Evolutionary conservation across 2,888 invertebrate genomes (phyloP).

Genomic region (Melanotus villosus): DNA sequence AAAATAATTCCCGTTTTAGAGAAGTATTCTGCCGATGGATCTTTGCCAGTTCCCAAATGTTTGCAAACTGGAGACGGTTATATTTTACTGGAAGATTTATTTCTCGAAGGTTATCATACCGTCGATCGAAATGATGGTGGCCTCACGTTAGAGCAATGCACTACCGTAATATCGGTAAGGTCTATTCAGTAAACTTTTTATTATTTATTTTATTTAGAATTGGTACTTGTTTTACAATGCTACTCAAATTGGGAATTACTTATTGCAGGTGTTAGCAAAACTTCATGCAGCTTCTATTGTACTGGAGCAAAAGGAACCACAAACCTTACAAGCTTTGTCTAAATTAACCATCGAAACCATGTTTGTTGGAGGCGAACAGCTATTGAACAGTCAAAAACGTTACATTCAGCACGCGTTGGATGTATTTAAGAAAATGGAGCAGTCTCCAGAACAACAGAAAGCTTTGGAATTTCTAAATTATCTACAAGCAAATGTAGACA

Average conservation of each 20-base stretch:
- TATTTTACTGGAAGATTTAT: neutral
- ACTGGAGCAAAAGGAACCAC: slow-evolving; percentile 39
- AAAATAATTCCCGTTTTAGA: neutral
- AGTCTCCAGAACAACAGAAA: neutral
- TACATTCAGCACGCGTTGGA: neutral
- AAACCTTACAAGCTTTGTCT: slow-evolving; percentile 5
- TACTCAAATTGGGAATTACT: too few relatives aligned
- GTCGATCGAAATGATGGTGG: neutral
- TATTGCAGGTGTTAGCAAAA: slow-evolving; percentile 49
- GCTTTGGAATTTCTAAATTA: neutral
- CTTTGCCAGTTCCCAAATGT: neutral
- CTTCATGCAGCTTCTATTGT: slow-evolving; percentile 52
- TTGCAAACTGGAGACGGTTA: neutral
- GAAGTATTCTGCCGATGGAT: neutral
- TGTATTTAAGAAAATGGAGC: neutral
- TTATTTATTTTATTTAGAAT: too few relatives aligned
- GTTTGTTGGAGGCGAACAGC: neutral
- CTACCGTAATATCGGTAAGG: neutral
- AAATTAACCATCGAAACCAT: slow-evolving; percentile 24
- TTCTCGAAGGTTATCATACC: neutral
- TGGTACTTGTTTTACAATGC: too few relatives aligned
- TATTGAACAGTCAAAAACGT: neutral
- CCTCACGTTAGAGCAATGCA: neutral
- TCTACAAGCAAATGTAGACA: neutral
- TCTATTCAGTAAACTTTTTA: neutral